Conservation (phyloP, 2,113 vertebrate species). For the Festucalex cinctus region DNA sequence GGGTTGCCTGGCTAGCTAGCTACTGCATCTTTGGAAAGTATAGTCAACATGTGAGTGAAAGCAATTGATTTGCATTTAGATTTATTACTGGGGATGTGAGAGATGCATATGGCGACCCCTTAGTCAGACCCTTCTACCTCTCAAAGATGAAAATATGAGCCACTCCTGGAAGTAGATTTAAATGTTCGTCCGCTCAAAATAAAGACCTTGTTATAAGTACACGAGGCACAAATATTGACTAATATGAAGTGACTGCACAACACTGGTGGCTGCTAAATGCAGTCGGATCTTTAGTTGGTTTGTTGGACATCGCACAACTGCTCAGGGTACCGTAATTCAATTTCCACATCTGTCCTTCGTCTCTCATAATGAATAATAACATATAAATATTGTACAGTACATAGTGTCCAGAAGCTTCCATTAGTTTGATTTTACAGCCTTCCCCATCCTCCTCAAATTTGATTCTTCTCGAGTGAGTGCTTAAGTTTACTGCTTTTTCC, state of each 20-base stretch:
- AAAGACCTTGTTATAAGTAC: conserved; percentile 31
- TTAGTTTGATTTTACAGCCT: conserved; percentile 23
- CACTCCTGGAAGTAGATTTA: background rate
- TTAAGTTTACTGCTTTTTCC: conserved; percentile 13
- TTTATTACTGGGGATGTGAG: conserved; percentile 62
- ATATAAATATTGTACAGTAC: conserved; percentile 10
- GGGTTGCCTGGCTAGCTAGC: conserved; percentile 23
- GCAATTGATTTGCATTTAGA: conserved; percentile 69
- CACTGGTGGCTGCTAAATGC: conserved; percentile 15
- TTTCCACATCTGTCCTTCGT: conserved; percentile 28
- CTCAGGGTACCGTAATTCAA: conserved; percentile 14
- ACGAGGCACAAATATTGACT: conserved; percentile 31
- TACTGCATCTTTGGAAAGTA: conserved; percentile 46
- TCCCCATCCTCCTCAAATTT: conserved; percentile 7
- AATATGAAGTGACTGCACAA: conserved; percentile 37
- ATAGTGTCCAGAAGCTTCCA: conserved; percentile 23
- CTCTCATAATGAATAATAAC: conserved; percentile 21
- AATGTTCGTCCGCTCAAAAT: conserved; percentile 26
- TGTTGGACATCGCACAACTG: conserved; percentile 6
- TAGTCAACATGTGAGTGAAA: conserved; percentile 57
- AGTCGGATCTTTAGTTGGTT: conserved; percentile 21
- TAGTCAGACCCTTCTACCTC: conserved; percentile 26
- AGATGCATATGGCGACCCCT: conserved; percentile 50
- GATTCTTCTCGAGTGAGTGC: conserved; percentile 7
- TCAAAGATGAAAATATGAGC: conserved; percentile 35